Conservation (phyloP, 2,113 vertebrate genomes). For the Ciconia stormi region DNA sequence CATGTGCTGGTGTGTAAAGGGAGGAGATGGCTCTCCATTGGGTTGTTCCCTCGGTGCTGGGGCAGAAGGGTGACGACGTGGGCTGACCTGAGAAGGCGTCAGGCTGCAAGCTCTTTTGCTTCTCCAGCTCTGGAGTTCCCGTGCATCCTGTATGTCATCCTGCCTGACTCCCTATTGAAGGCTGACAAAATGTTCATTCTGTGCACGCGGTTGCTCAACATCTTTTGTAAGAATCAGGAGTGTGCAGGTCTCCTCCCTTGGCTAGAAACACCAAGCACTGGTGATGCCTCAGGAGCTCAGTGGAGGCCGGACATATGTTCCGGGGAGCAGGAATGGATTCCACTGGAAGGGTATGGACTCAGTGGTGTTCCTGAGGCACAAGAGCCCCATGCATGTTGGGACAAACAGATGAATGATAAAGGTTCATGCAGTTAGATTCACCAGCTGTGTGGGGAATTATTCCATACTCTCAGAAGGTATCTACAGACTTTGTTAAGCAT, state of each 20-base stretch:
- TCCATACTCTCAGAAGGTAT: not conserved
- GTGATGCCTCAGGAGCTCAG: accelerated
- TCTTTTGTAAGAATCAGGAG: not conserved
- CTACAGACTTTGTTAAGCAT: not conserved
- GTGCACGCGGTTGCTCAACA: not conserved
- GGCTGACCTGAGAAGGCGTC: not conserved
- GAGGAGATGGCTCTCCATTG: not conserved
- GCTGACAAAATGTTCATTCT: not conserved
- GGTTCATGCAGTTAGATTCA: not conserved
- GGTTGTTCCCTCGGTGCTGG: not conserved
- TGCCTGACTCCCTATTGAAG: not conserved
- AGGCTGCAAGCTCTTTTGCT: not conserved
- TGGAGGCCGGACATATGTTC: not conserved
- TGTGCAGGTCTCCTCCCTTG: not conserved
- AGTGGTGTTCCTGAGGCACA: not conserved
- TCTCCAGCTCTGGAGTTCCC: not conserved
- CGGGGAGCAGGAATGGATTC: not conserved
- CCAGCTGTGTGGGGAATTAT: not conserved
- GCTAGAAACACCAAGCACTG: not conserved
- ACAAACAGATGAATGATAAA: not conserved
- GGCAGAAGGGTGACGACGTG: not conserved
- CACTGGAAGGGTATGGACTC: not conserved
- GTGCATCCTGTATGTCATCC: not conserved
- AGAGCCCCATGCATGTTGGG: not conserved
- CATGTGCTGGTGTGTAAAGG: not conserved